phyloP scores from a whole-genome alignment of 1,140 invertebrate species.

The Musca vetustissima region DNA sequence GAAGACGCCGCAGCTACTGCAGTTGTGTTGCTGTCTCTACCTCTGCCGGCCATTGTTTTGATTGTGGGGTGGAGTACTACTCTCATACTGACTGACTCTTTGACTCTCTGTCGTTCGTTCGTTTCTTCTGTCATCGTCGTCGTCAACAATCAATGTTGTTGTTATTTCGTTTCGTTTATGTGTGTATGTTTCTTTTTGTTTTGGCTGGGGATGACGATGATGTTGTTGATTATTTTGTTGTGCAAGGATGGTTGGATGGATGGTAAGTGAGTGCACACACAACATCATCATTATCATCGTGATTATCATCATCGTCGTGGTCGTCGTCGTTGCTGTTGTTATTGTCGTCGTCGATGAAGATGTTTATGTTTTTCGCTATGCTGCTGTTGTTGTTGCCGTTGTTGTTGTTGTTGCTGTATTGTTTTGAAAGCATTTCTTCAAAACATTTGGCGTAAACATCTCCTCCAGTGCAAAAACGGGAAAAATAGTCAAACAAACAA shows the following conservation, averaged over 20 bases:
- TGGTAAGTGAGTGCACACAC: too few species aligned
- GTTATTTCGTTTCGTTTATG: background rate
- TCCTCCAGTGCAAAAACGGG: background rate
- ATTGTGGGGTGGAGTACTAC: too few species aligned
- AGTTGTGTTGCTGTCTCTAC: too few species aligned
- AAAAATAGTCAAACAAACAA: conserved; percentile 3
- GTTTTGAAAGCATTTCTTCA: conserved; percentile 8
- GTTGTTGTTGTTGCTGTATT: background rate
- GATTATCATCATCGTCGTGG: background rate
- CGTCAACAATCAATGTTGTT: background rate
- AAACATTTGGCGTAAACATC: conserved; percentile 16
- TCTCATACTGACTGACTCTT: too few species aligned
- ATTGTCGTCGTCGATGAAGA: background rate
- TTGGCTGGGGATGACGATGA: background rate
- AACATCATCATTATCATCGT: too few species aligned
- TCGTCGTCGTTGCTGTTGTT: background rate
- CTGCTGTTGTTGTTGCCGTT: background rate
- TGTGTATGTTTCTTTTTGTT: background rate
- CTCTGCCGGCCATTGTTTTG: too few species aligned
- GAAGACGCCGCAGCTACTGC: too few species aligned
- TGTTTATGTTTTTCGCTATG: background rate
- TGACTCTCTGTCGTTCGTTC: too few species aligned
- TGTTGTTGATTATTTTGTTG: too few species aligned
- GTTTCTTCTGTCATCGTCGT: too few species aligned
- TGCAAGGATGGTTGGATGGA: too few species aligned